Base-by-base conservation (phyloP, 2,797 vertebrate genomes). In the Pseudochirops cupreus region DNA sequence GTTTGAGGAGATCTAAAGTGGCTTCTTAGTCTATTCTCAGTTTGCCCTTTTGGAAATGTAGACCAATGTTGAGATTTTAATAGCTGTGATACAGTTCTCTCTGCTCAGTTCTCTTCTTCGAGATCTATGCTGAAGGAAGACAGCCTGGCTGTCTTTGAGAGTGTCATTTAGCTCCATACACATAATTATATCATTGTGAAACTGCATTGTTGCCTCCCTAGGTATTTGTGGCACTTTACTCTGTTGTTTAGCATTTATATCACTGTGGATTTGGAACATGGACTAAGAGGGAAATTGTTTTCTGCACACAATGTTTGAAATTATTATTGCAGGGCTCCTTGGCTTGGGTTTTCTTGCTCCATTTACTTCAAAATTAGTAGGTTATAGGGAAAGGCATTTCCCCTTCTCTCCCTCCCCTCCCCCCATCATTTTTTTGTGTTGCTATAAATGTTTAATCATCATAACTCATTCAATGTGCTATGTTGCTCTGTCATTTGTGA, bases 361-460 rank as follows among this genome's bases (percentile, higher is more conserved):
- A 54, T 91, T 95, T 96, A 92, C 90, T 95, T 94, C n/a, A 87
- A 67, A 96, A 93, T 95, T 93, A 92, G 54, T 94, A 93, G 91
- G 11, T 92, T 97, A 91, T 91, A 33, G 91, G 92, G 53, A 93
- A 96, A 95, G 26, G n/a, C 13, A 52, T 18, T 52, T 90, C 16
- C 29, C 1, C 5, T 52, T 18, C n/a, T 14, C 4, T 56, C 7
- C 2, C 11, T 92, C 46, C 57, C 54, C 58, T 94, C 46, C 50
- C 28, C 62, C 91, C 56, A 39, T 55, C 12, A 94, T n/a, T 46
- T 94, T 95, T 87, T 31, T 56, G 3, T 24, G 92, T 94, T 93
- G 58, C 82, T 95, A 39, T 87, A 56, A 96, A 46, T 54, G 58
- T 90, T 92, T 96, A 87, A 57, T 93, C 82, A 58, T 31, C 28